Evolutionary conservation across 2,113 vertebrate species (phyloP).

Genomic region (Dipodomys merriami): DNA sequence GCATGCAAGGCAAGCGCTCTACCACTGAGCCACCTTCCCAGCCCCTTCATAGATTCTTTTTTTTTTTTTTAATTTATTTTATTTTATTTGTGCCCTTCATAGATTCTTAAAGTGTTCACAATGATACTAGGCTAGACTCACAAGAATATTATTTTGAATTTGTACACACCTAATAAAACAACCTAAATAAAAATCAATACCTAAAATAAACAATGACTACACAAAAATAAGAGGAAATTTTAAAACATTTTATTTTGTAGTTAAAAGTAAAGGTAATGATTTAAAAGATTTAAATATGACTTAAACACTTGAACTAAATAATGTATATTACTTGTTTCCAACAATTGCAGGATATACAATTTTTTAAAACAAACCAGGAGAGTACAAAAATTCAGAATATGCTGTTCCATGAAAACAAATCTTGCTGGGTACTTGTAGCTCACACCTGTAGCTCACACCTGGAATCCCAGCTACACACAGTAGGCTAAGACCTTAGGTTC

Average conservation of each 20-base stretch:
- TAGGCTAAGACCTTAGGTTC: no score
- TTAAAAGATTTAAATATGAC: not conserved
- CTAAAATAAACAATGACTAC: not conserved
- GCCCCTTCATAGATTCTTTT: no score
- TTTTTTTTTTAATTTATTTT: no score
- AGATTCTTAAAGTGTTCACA: not conserved
- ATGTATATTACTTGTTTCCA: not conserved
- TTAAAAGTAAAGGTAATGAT: constrained; percentile 17
- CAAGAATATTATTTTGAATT: not conserved
- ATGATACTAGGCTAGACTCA: not conserved
- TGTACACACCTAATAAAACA: not conserved
- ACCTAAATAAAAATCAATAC: constrained; percentile 15
- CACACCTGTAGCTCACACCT: no score
- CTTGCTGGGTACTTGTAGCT: no score
- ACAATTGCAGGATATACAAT: not conserved
- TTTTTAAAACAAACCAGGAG: not conserved
- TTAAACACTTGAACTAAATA: not conserved
- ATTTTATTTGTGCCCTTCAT: no score
- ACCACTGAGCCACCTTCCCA: no score
- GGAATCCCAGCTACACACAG: no score
- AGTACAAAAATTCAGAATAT: not conserved
- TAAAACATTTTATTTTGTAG: not conserved
- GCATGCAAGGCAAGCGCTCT: no score
- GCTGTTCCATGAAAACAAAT: not conserved
- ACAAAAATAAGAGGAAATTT: not conserved